Evolutionary conservation across 1,140 invertebrate genomes (phyloP), one percentile per base, ranked within the genome.

Genomic region (Chymomyza costata): DNA sequence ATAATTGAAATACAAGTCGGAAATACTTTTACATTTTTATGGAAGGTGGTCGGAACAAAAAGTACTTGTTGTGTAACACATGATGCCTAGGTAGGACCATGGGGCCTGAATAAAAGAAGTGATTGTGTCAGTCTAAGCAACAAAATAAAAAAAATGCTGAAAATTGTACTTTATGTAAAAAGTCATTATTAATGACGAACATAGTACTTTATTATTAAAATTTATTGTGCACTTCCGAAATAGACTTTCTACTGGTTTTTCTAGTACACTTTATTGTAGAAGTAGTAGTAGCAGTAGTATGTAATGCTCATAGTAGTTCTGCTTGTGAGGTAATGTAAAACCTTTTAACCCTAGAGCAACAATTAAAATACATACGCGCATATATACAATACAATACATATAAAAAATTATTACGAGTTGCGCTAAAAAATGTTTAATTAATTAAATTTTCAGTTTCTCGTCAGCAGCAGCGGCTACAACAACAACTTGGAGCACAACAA

Each of bases 1-100:
- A 76, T 76, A 76, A 76, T 76, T 76, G 70, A 76, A 76, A 76
- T 76, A 78, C 78, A 76, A 76, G 70, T 76, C 70, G 73, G 70
- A 78, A 76, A 66, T 53, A 62, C 40, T 49, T 74, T 71, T 76
- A 64, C 66, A 65, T 70, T 70, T 69, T 65, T 65, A 64, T 66
- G 55, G 46, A n/a, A n/a, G n/a, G n/a, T n/a, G n/a, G n/a, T 54
- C 21, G 21, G 8, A 44, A 41, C 65, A 60, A 48, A 39, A 25
- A 16, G 13, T 18, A 49, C 38, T 19, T 19, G n/a, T n/a, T n/a
- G n/a, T n/a, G n/a, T n/a, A n/a, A n/a, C n/a, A n/a, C n/a, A n/a
- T n/a, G n/a, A n/a, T n/a, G n/a, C n/a, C n/a, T n/a, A n/a, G n/a
- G n/a, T n/a, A n/a, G n/a, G n/a, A n/a, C n/a, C n/a, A n/a, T n/a